Evolutionary conservation across 2,113 vertebrate species (phyloP).

Genomic region (Sorex araneus): DNA sequence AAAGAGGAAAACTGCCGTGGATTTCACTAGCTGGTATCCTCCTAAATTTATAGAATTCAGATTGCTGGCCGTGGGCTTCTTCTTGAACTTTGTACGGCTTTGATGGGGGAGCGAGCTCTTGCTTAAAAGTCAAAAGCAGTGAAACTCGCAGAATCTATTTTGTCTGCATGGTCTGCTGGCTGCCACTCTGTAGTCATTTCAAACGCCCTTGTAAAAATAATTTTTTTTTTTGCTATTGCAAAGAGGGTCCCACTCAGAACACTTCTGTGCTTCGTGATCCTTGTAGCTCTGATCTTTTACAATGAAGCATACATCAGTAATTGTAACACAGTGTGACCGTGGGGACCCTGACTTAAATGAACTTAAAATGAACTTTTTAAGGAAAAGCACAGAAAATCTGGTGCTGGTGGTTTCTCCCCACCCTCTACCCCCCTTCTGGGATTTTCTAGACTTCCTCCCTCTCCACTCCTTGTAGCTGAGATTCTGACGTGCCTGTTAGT

Average conservation of each 20-base stretch:
- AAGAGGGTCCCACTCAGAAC: not conserved
- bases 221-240: not conserved
- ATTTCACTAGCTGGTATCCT: slow-evolving; percentile 1
- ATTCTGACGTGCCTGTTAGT: slow-evolving; percentile 6
- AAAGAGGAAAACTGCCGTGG: slow-evolving; percentile 27
- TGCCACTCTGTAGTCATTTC: slow-evolving; percentile 26
- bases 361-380: slow-evolving; percentile 6
- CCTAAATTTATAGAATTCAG: slow-evolving; percentile 18
- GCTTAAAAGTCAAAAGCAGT: slow-evolving; percentile 36
- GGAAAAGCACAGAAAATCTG: not conserved
- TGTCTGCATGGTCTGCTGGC: slow-evolving; percentile 46
- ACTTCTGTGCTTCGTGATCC: not conserved
- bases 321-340: slow-evolving; percentile 5
- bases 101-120: slow-evolving; percentile 22
- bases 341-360: not conserved
- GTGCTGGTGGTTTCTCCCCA: not conserved
- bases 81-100: slow-evolving; percentile 21
- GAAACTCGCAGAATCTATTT: not conserved
- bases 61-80: not conserved
- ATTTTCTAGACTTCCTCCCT: not conserved
- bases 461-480: not conserved
- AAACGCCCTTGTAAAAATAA: not conserved
- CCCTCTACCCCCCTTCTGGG: not conserved
- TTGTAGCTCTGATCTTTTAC: slow-evolving; percentile 26
- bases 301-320: not conserved